Evolutionary conservation across 1,140 invertebrate genomes (phyloP).

Genomic region (Apis laboriosa): DNA sequence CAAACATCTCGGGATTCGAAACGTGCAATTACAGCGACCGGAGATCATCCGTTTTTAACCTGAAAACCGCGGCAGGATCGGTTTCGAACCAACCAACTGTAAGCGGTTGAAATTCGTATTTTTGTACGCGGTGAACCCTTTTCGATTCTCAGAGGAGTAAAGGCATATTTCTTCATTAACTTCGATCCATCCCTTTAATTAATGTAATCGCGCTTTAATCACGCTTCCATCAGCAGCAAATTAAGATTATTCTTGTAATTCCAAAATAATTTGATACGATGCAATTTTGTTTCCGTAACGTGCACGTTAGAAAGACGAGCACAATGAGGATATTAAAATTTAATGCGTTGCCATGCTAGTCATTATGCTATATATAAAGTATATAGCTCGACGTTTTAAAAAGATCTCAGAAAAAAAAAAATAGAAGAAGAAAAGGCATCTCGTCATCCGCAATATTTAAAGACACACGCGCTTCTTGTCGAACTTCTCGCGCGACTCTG

Average conservation of each 20-base stretch:
- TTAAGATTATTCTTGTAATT: constrained; percentile 6
- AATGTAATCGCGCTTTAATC: no score
- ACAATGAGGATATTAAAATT: not conserved
- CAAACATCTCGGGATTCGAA: not conserved
- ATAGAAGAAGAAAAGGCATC: no score
- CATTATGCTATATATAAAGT: no score
- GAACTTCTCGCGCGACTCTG: no score
- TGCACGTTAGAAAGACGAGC: not conserved
- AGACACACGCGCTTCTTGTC: no score
- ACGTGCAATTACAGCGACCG: not conserved
- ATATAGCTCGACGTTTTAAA: no score
- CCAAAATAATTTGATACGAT: not conserved
- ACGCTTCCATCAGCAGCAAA: not conserved
- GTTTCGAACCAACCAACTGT: no score
- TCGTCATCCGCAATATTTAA: no score
- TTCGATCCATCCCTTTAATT: not conserved
- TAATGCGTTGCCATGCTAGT: not conserved
- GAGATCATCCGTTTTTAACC: not conserved
- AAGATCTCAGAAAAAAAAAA: no score
- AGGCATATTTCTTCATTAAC: not conserved
- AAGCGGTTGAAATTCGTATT: not conserved
- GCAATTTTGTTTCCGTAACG: not conserved
- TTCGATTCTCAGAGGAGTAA: no score
- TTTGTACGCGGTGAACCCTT: not conserved
- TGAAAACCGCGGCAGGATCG: no score